A percentile compares a stretch with the other conserved stretches of the same genome.
Evolutionary conservation across 2,888 invertebrate genomes (phyloP).

Genomic region (Cheilosia variabilis): DNA sequence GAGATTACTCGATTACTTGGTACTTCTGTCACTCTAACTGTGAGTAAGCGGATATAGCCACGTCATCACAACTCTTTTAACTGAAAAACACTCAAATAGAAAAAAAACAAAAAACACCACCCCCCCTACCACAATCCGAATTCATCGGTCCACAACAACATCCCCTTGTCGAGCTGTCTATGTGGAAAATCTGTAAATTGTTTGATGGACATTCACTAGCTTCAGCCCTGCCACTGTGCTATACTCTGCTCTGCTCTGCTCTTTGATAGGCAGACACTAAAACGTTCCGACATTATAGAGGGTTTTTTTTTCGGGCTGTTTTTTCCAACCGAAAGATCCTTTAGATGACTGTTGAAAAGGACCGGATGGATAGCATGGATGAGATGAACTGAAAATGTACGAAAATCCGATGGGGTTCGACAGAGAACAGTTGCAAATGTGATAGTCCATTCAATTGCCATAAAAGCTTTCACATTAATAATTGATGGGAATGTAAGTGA

Average conservation of each 20-base stretch:
- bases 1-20: slow-evolving; percentile 65
- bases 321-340: slow-evolving; percentile 44
- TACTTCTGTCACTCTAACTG: slow-evolving; percentile 66
- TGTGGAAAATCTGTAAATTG: slow-evolving; percentile 70
- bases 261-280: slow-evolving; percentile 67
- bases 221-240: not conserved
- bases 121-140: slow-evolving; percentile 50
- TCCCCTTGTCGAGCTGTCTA: slow-evolving; percentile 60
- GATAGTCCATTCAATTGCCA: slow-evolving; percentile 73
- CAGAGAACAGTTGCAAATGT: slow-evolving; percentile 65
- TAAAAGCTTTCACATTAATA: slow-evolving; percentile 79
- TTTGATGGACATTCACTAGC: slow-evolving; percentile 67
- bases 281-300: slow-evolving; percentile 40
- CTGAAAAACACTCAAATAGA: slow-evolving; percentile 4
- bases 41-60: slow-evolving; percentile 40
- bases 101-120: not conserved
- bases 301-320: slow-evolving; percentile 17
- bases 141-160: slow-evolving; percentile 59
- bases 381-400: slow-evolving; percentile 44
- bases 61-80: slow-evolving; percentile 37
- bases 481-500: slow-evolving; percentile 81
- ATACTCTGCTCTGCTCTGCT: slow-evolving; percentile 8
- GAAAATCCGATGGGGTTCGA: slow-evolving; percentile 56
- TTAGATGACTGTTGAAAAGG: slow-evolving; percentile 47
- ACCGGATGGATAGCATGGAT: slow-evolving; percentile 34